Conservation (phyloP, 1,140 invertebrate genomes). For the Trichonephila clavipes region DNA sequence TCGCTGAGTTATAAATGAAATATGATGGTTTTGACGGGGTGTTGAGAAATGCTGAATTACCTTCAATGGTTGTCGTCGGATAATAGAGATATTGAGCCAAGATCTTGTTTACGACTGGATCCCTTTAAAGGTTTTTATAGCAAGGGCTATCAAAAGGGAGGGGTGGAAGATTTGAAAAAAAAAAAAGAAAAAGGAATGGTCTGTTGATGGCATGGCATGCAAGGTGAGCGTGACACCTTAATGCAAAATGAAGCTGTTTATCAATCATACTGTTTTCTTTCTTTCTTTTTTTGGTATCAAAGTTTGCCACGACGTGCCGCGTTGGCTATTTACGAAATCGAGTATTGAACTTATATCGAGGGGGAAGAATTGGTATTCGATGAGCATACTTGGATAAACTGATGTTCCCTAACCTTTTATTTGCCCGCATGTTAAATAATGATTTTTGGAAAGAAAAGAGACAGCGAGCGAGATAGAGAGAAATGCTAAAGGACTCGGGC, state of each 20-base stretch:
- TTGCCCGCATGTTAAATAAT: background rate
- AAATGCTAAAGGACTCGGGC: background rate
- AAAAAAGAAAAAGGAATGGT: slow-evolving; percentile 26
- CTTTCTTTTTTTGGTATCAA: background rate
- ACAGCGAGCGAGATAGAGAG: no score
- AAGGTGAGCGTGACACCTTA: slow-evolving; percentile 23
- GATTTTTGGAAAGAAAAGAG: background rate
- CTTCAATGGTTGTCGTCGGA: background rate
- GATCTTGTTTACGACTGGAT: slow-evolving; percentile 62
- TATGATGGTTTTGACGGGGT: slow-evolving; percentile 66
- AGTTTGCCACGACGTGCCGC: background rate
- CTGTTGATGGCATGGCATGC: slow-evolving; percentile 29
- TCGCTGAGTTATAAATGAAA: slow-evolving; percentile 67
- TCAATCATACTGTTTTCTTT: slow-evolving; percentile 30
- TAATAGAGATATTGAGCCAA: slow-evolving; percentile 68
- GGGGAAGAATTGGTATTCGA: background rate
- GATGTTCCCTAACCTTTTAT: background rate
- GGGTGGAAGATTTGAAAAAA: slow-evolving; percentile 4
- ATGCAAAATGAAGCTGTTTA: slow-evolving; percentile 45
- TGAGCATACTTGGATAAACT: background rate
- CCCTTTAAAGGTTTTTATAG: background rate
- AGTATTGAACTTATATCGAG: background rate
- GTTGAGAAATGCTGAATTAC: slow-evolving; percentile 44
- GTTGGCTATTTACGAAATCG: background rate
- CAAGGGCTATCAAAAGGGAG: background rate